Conservation (phyloP, 2,797 vertebrate genomes). For the Nothura maculosa region DNA sequence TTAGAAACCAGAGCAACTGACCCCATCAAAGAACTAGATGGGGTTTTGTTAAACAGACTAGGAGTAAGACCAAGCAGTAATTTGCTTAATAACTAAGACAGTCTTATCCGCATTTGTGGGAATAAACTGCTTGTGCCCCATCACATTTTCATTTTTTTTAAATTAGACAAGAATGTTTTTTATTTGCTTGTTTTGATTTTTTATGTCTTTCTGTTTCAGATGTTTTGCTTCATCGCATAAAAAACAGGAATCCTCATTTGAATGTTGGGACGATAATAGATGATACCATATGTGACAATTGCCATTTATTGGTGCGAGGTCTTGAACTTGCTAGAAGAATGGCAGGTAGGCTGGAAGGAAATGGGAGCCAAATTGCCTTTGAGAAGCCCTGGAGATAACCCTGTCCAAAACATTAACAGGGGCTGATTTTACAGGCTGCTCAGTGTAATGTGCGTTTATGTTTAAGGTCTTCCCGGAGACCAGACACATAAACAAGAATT, state of each 20-base stretch:
- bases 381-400: constrained; percentile 9
- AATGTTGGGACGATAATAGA: constrained; percentile 23
- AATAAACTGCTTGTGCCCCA: background rate
- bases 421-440: background rate
- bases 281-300: constrained; percentile 52
- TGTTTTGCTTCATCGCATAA: background rate
- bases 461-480: background rate
- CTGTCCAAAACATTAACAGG: background rate
- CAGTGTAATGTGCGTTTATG: background rate
- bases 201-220: background rate
- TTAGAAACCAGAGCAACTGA: background rate
- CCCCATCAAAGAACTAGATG: background rate
- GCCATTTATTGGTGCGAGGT: constrained; percentile 7
- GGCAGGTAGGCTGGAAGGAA: constrained; percentile 6
- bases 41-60: background rate
- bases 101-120: background rate
- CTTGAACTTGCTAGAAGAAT: constrained; percentile 1
- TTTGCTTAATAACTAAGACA: background rate
- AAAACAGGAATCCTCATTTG: background rate
- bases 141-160: background rate
- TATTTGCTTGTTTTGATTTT: background rate
- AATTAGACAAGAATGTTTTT: background rate
- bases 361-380: constrained; percentile 24
- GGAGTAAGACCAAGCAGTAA: background rate
- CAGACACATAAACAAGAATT: background rate